A percentile compares a stretch with the other conserved stretches of the same genome.
These are phyloP conservation scores for Mantis religiosa DNA, from an alignment of 2,888 invertebrate species.

Conservation along the genomic window DNA sequence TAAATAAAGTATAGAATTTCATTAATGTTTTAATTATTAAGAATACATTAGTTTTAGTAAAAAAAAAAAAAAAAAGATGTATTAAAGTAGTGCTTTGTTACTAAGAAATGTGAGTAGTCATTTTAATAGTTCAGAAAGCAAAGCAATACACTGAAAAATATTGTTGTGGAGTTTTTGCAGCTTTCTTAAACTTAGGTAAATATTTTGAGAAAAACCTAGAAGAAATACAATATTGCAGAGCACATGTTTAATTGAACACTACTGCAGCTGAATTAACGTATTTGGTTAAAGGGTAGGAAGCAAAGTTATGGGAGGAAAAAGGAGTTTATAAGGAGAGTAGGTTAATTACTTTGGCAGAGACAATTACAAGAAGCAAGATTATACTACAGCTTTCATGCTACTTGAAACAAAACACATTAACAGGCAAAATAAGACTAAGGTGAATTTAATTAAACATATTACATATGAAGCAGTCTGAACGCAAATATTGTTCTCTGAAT, in stretches of 20 bases:
- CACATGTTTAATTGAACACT: not conserved
- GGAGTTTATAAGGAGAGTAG: not conserved
- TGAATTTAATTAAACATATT: no score
- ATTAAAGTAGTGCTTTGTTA: not conserved
- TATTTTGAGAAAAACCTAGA: not conserved
- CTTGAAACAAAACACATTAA: no score
- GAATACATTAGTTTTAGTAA: not conserved
- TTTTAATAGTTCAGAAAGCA: not conserved
- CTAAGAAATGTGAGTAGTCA: not conserved
- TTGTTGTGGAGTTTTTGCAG: no score
- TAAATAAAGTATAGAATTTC: no score
- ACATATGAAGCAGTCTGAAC: no score
- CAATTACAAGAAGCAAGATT: not conserved
- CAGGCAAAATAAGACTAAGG: not conserved
- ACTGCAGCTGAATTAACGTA: not conserved
- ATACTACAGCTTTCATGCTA: not conserved
- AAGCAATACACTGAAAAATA: not conserved
- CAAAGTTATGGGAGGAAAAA: not conserved
- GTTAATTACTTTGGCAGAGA: not conserved
- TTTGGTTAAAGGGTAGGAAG: not conserved
- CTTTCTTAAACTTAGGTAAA: no score
- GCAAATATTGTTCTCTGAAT: no score
- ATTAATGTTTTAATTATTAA: no score
- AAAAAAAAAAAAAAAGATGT: not conserved
- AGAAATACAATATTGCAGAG: not conserved